Conservation (phyloP, 2,797 vertebrate species). For the Sebastes vulpes region DNA sequence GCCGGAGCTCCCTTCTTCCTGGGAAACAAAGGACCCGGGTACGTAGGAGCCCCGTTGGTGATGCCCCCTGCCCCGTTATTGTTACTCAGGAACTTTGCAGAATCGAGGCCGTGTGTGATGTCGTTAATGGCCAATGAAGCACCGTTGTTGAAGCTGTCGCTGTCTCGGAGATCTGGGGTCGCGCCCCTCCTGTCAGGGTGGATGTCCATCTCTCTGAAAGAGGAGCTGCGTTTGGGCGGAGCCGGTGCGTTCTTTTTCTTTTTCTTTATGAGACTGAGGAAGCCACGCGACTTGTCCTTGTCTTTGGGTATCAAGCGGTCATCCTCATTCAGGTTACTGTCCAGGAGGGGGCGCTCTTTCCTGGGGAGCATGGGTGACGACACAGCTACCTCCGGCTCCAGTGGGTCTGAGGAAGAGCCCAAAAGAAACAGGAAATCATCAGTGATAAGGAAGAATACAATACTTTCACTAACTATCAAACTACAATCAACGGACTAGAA, state of each 20-base stretch:
- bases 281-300: constrained; percentile 92
- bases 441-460: background rate
- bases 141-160: constrained; percentile 85
- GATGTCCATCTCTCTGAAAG: constrained; percentile 92
- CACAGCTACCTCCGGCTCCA: constrained; percentile 89
- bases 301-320: constrained; percentile 92
- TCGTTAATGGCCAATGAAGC: constrained; percentile 76
- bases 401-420: constrained; percentile 81
- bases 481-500: background rate
- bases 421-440: background rate
- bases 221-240: constrained; percentile 96
- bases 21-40: constrained; percentile 89
- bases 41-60: constrained; percentile 88
- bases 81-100: constrained; percentile 82
- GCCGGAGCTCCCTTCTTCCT: constrained; percentile 90
- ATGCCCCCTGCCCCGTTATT: constrained; percentile 85
- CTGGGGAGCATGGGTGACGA: constrained; percentile 92
- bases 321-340: constrained; percentile 91
- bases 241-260: constrained; percentile 96
- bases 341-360: constrained; percentile 90
- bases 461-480: background rate
- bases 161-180: constrained; percentile 86
- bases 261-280: constrained; percentile 95
- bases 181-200: constrained; percentile 82
- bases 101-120: constrained; percentile 72